These are phyloP conservation scores for Anas acuta DNA, from an alignment of 2,797 vertebrate genomes.

Conservation along the genomic window DNA sequence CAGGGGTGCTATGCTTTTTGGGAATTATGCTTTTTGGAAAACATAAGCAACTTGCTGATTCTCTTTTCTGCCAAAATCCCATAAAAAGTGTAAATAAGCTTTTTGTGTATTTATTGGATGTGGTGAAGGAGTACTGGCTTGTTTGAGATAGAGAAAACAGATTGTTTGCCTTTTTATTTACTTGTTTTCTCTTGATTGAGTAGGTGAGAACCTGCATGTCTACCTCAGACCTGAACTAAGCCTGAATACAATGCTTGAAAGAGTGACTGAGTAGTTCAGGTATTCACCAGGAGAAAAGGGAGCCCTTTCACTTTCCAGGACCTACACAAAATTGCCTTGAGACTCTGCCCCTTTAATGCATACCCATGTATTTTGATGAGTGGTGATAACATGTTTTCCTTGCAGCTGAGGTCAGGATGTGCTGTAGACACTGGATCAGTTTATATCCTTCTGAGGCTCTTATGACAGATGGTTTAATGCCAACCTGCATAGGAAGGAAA, in stretches of 20 bases:
- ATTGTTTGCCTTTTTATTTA: no score
- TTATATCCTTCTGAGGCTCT: not conserved
- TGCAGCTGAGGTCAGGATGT: not conserved
- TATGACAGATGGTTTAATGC: not conserved
- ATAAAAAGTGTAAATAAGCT: rapidly evolving
- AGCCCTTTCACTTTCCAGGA: not conserved
- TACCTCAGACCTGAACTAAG: not conserved
- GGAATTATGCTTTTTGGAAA: not conserved
- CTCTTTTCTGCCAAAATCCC: not conserved
- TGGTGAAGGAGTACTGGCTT: not conserved
- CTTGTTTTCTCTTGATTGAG: not conserved
- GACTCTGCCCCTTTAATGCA: not conserved
- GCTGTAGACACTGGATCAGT: not conserved
- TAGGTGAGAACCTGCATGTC: not conserved
- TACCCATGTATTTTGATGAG: not conserved
- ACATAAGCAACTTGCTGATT: not conserved
- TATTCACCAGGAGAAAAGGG: not conserved
- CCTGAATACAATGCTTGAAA: not conserved
- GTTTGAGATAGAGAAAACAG: not conserved
- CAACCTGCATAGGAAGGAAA: not conserved
- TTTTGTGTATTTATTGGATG: not conserved
- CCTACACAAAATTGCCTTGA: not conserved
- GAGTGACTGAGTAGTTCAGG: not conserved
- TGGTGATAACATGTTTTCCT: rapidly evolving
- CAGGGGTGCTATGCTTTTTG: not conserved